These are phyloP conservation scores for Brotula barbata DNA, from an alignment of 2,797 vertebrate species.

Conservation along the genomic window DNA sequence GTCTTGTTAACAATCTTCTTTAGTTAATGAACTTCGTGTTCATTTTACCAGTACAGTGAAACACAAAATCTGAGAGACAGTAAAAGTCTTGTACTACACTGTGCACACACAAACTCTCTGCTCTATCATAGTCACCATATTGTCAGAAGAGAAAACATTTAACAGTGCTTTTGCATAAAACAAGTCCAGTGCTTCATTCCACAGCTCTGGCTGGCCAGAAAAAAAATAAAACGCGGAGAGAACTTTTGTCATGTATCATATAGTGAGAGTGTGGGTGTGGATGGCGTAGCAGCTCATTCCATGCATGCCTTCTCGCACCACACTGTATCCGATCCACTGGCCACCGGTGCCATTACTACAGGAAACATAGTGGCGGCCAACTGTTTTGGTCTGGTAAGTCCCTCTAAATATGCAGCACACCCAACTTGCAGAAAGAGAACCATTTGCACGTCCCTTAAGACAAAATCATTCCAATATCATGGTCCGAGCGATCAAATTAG, in stretches of 20 bases:
- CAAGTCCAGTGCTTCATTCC: not conserved
- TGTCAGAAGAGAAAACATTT: conserved; percentile 50
- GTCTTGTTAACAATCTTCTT: conserved; percentile 25
- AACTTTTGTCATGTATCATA: conserved; percentile 34
- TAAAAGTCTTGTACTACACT: conserved; percentile 27
- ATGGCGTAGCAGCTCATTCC: conserved; percentile 60
- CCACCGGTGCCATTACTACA: conserved; percentile 43
- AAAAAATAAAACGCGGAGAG: conserved; percentile 22
- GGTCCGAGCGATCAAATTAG: too few species aligned
- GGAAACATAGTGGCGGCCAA: conserved; percentile 45
- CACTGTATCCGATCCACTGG: conserved; percentile 38
- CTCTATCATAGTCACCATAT: conserved; percentile 30
- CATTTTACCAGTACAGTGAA: too few species aligned
- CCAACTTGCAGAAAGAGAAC: conserved; percentile 7
- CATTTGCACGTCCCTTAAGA: not conserved
- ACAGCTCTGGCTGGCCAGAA: conserved; percentile 5
- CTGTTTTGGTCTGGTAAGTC: conserved; percentile 34
- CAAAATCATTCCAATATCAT: not conserved
- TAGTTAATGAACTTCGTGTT: conserved; percentile 33
- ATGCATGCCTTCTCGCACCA: conserved; percentile 56
- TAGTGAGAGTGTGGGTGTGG: conserved; percentile 56
- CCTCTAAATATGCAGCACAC: conserved; percentile 23
- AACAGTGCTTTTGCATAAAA: conserved; percentile 30
- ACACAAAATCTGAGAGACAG: conserved; percentile 25
- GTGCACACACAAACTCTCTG: conserved; percentile 27